phyloP scores from a whole-genome alignment of 2,888 invertebrate genomes.

The Crepidodera aurea region DNA sequence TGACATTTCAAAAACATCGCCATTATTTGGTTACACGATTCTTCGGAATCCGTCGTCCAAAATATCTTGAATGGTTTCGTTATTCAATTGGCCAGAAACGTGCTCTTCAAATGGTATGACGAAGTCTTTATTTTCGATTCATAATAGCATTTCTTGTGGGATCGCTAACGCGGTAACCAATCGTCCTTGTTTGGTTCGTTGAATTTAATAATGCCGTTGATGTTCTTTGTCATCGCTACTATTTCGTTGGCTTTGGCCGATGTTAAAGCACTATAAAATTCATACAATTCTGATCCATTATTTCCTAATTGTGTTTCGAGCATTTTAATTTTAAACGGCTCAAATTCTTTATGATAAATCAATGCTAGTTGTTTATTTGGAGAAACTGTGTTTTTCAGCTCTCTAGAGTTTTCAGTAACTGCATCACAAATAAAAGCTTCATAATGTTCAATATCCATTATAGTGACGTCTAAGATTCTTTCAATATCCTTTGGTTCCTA shows the following conservation, averaged over 20 bases:
- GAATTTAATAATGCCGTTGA: constrained; percentile 70
- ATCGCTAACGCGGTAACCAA: constrained; percentile 78
- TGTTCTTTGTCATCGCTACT: constrained; percentile 66
- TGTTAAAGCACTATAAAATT: constrained; percentile 70
- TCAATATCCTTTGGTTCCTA: constrained; percentile 76
- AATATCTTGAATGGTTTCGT: constrained; percentile 45
- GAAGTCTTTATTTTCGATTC: constrained; percentile 59
- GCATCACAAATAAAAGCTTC: constrained; percentile 65
- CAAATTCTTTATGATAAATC: constrained; percentile 45
- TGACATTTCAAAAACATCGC: constrained; percentile 63
- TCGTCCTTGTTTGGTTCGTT: constrained; percentile 71
- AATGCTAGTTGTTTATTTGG: constrained; percentile 20
- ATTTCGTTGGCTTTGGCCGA: constrained; percentile 76
- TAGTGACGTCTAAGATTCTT: constrained; percentile 67
- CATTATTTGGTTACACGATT: constrained; percentile 51
- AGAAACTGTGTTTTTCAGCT: constrained; percentile 9
- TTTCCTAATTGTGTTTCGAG: constrained; percentile 31
- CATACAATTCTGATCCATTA: constrained; percentile 64
- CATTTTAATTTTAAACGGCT: constrained; percentile 37
- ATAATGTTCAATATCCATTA: constrained; percentile 77
- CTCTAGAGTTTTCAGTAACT: not conserved
- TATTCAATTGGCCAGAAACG: constrained; percentile 50
- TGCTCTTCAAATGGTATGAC: constrained; percentile 60
- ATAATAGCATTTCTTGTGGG: constrained; percentile 63
- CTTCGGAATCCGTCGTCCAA: constrained; percentile 50